Evolutionary conservation across 2,113 vertebrate genomes (phyloP), one percentile per base, ranked within the genome.

Genomic region (Pongo abelii): DNA sequence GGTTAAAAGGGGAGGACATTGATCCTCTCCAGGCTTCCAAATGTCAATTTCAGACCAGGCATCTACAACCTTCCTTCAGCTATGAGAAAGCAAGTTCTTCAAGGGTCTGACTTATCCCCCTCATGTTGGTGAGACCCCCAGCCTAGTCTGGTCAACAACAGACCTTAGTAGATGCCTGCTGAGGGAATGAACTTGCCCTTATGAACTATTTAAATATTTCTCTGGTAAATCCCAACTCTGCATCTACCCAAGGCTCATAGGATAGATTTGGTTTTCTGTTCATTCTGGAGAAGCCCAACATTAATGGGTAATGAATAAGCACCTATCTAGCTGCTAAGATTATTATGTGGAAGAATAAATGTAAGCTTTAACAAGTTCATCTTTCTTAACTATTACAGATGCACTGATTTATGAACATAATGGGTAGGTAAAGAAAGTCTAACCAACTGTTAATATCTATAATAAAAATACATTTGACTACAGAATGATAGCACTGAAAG

Each of bases 371-470:
- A 95, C 91, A 96, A n/a, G 7, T 97, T 95, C 93, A 69, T 96
- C 96, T 98, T 97, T 98, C 96, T 98, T 98, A 98, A 98, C 98
- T 97, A 98, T 97, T 91, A n/a, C 81, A 97, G 94, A 97, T 97
- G 91, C 86, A 91, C 97, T 97, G 98, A 98, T 98, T 98, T 98
- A 98, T 98, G 96, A 90, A 97, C 94, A 97, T 97, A 98, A 93
- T 74, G 38, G 81, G 87, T 93, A 92, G 97, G 96, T 93, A 98
- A 98, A 98, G 77, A 89, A 88, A 97, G 52, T 97, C 83, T 98
- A 97, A 97, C 97, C 96, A 97, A 96, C 96, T 96, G 94, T 98
- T 98, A 98, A 98, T 98, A 98, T 3, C 79, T 93, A 81, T 97
- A 86, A 94, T 98, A 98, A 98, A 98, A 98, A 98, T 97, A 97